These are phyloP conservation scores for Cavia aperea DNA, from an alignment of 2,113 vertebrate species.

Conservation along the genomic window DNA sequence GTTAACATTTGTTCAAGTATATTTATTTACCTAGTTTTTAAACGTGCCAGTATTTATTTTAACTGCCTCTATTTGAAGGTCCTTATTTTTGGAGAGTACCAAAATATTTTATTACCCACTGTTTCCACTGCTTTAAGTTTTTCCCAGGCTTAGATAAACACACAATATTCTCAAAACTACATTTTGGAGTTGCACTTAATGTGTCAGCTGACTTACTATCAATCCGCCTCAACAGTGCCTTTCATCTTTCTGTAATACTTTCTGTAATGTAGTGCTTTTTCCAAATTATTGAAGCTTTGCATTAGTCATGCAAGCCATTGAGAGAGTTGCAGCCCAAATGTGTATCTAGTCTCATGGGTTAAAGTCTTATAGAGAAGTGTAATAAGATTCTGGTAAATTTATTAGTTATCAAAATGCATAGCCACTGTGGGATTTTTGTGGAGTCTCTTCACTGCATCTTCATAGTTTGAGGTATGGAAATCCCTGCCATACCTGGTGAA, in stretches of 20 bases:
- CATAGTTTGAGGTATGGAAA: conserved; percentile 77
- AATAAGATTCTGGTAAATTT: conserved; percentile 73
- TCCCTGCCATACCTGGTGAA: conserved; percentile 80
- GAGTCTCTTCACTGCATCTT: conserved; percentile 72
- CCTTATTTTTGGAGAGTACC: neutral
- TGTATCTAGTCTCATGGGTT: conserved; percentile 75
- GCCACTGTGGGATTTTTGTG: conserved; percentile 65
- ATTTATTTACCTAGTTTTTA: neutral
- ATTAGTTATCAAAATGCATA: conserved; percentile 77
- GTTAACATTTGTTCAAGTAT: neutral
- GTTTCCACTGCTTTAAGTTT: too few species aligned
- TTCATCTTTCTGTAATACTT: conserved; percentile 56
- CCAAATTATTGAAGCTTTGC: conserved; percentile 81
- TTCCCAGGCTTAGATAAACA: too few species aligned
- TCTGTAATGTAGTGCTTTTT: conserved; percentile 69
- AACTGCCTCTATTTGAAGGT: neutral
- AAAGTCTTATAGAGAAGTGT: conserved; percentile 75
- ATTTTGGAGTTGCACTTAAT: too few species aligned
- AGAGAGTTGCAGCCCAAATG: conserved; percentile 77
- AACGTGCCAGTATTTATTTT: neutral
- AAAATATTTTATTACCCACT: too few species aligned
- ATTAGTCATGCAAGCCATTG: conserved; percentile 79
- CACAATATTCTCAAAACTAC: too few species aligned
- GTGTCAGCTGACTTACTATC: too few species aligned
- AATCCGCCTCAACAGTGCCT: neutral